Evolutionary conservation across 2,888 invertebrate species (phyloP).

Genomic region (Agrilus cyanescens): DNA sequence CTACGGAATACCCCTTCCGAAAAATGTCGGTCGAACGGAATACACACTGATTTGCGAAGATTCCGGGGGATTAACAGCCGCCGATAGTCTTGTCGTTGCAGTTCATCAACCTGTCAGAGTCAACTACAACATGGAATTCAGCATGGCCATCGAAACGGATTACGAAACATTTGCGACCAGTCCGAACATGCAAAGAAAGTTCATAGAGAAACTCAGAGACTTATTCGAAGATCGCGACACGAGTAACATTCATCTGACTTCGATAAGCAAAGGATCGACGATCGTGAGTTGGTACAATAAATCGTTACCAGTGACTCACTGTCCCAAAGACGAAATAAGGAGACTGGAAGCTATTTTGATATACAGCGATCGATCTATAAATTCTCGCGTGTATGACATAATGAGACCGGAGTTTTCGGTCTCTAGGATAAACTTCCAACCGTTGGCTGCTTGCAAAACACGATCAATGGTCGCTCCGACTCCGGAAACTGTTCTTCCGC

Average conservation of each 20-base stretch:
- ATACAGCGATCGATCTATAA: constrained; percentile 44
- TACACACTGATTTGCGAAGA: constrained; percentile 71
- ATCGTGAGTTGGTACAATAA: constrained; percentile 73
- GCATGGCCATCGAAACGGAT: constrained; percentile 61
- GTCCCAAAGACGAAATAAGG: constrained; percentile 68
- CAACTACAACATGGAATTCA: constrained; percentile 66
- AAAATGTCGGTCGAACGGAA: constrained; percentile 61
- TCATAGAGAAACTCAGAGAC: constrained; percentile 64
- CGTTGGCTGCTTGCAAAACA: constrained; percentile 46
- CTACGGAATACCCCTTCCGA: constrained; percentile 67
- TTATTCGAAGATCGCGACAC: constrained; percentile 67
- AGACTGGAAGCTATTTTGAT: constrained; percentile 59
- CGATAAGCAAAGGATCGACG: constrained; percentile 54
- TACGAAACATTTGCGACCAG: constrained; percentile 58
- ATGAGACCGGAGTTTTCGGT: constrained; percentile 65
- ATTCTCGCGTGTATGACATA: constrained; percentile 48
- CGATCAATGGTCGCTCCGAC: constrained; percentile 24
- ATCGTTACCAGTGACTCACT: constrained; percentile 57
- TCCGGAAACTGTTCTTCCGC: constrained; percentile 32
- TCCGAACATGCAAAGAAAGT: constrained; percentile 62
- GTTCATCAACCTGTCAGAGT: constrained; percentile 53
- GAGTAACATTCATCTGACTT: constrained; percentile 60
- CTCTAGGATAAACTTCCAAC: constrained; percentile 48
- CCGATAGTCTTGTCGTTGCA: constrained; percentile 67
- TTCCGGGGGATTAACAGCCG: constrained; percentile 59